Conservation (phyloP, 2,797 vertebrate genomes). For the Catostomus latipinnis region DNA sequence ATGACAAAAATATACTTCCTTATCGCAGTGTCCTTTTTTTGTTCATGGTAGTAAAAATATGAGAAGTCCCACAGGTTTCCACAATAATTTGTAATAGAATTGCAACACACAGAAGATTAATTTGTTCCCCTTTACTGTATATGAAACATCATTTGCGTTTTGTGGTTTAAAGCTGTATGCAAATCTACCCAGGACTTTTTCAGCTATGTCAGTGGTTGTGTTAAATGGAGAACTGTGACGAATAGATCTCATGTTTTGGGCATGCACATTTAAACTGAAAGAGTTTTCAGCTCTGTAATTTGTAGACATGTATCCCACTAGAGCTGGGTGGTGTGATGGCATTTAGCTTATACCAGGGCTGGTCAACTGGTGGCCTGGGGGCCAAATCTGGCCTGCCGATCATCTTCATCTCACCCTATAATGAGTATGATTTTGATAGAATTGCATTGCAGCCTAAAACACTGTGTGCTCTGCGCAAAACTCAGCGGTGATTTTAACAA, state of each 20-base stretch:
- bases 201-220: not conserved
- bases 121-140: constrained; percentile 8
- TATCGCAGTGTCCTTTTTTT: not conserved
- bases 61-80: constrained; percentile 27
- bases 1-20: constrained; percentile 27
- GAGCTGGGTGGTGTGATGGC: no score
- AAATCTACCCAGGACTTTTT: not conserved
- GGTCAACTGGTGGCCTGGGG: no score
- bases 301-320: no score
- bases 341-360: no score
- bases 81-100: not conserved
- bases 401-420: no score
- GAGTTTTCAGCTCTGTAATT: not conserved
- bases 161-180: not conserved
- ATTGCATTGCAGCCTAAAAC: no score
- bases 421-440: no score
- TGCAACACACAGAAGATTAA: not conserved
- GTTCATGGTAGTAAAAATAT: constrained; percentile 10
- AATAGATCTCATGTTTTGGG: not conserved
- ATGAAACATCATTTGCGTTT: not conserved
- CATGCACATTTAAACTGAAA: not conserved
- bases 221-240: not conserved
- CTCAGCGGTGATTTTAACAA: no score
- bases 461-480: no score
- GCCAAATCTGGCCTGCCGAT: no score